Evolutionary conservation across 2,797 vertebrate genomes (phyloP).

Genomic region (Erethizon dorsatum): DNA sequence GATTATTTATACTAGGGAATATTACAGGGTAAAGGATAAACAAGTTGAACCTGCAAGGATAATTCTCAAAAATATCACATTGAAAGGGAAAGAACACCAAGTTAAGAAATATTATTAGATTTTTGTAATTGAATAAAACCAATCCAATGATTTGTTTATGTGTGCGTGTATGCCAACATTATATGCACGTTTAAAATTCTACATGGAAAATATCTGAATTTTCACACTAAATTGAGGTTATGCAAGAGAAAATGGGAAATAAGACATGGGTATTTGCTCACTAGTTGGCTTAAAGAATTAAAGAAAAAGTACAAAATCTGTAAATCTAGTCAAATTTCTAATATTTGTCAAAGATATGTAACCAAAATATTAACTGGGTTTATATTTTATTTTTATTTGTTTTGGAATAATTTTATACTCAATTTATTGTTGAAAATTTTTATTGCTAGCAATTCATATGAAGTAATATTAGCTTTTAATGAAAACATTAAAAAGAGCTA

Average conservation of each 20-base stretch:
- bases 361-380: neutral
- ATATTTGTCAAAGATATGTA: neutral
- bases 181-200: neutral
- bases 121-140: neutral
- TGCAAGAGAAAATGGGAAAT: neutral
- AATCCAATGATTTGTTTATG: neutral
- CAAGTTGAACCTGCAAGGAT: neutral
- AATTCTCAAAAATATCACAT: neutral
- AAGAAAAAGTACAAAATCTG: neutral
- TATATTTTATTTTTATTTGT: neutral
- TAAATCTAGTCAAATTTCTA: neutral
- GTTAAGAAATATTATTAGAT: neutral
- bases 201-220: neutral
- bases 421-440: neutral
- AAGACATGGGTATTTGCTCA: neutral
- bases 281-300: neutral
- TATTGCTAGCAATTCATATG: neutral
- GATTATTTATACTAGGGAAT: neutral
- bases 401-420: neutral
- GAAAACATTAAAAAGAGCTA: neutral
- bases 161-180: neutral
- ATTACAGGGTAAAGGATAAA: neutral
- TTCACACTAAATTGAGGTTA: neutral
- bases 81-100: neutral
- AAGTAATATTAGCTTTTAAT: neutral